Conservation (phyloP, 2,113 vertebrate genomes). For the Limnothrissa miodon region DNA sequence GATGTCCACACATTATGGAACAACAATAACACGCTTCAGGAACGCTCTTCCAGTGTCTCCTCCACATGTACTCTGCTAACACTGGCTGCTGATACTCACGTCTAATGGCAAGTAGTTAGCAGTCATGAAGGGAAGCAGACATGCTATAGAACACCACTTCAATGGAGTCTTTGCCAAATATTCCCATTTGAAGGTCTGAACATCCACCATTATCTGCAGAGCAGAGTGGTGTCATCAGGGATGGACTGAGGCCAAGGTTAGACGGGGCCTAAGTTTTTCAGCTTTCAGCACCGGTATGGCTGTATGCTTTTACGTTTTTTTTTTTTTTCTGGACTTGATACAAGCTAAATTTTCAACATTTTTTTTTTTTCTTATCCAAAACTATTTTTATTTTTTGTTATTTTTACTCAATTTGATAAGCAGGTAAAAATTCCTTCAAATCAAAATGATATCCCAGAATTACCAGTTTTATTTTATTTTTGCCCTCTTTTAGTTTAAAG, state of each 20-base stretch:
- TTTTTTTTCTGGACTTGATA: conserved; percentile 9
- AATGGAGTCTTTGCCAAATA: background rate
- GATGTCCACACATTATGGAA: conserved; percentile 53
- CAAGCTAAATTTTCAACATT: conserved; percentile 35
- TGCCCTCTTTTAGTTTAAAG: conserved; percentile 10
- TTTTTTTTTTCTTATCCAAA: conserved; percentile 43
- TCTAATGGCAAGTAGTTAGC: conserved; percentile 30
- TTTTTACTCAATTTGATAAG: background rate
- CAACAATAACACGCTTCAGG: conserved; percentile 59
- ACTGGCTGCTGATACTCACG: conserved; percentile 41
- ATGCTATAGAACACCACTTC: background rate
- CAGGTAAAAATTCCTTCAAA: conserved; percentile 27
- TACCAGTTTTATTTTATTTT: conserved; percentile 30
- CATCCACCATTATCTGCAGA: background rate
- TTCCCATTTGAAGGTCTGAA: background rate
- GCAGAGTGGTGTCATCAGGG: conserved; percentile 10
- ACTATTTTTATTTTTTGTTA: conserved; percentile 10
- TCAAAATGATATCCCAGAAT: conserved; percentile 28
- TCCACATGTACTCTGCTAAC: conserved; percentile 70
- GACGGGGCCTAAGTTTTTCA: background rate
- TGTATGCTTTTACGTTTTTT: conserved; percentile 46
- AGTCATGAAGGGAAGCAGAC: background rate
- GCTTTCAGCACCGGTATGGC: background rate
- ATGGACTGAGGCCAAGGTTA: background rate
- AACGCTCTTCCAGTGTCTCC: conserved; percentile 70